A percentile compares a stretch with the other conserved stretches of the same genome.
Conservation (phyloP, 2,888 invertebrate genomes). For the Tipula confusa region DNA sequence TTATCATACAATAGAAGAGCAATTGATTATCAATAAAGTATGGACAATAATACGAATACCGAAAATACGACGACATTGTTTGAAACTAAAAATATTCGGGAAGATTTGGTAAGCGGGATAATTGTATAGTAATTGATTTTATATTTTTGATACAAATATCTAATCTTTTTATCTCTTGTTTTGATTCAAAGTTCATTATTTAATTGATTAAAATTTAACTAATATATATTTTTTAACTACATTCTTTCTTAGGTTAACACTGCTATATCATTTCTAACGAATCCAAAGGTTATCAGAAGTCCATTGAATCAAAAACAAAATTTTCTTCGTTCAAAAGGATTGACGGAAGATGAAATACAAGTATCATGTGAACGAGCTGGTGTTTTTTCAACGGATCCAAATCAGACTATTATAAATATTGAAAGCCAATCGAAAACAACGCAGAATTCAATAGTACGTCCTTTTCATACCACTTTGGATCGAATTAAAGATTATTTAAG, state of each 20-base stretch:
- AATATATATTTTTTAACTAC: not conserved
- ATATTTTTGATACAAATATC: not conserved
- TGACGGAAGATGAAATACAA: conserved; percentile 69
- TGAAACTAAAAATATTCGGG: conserved; percentile 37
- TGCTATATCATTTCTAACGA: conserved; percentile 79
- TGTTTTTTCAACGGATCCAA: conserved; percentile 45
- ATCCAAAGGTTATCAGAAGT: conserved; percentile 75
- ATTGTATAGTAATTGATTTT: not conserved
- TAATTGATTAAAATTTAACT: not conserved
- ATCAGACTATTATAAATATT: conserved; percentile 46
- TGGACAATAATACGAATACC: conserved; percentile 46
- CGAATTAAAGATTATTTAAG: conserved; percentile 65
- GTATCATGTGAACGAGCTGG: conserved; percentile 66
- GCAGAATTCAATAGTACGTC: conserved; percentile 38
- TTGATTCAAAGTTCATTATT: not conserved
- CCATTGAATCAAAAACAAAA: conserved; percentile 72
- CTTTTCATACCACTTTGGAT: conserved; percentile 50
- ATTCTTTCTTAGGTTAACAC: conserved; percentile 62
- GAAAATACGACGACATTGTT: conserved; percentile 42
- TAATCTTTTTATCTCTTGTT: conserved; percentile 29
- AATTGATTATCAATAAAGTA: conserved; percentile 46
- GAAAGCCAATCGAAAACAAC: conserved; percentile 37
- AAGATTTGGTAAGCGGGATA: conserved; percentile 43
- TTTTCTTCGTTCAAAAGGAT: conserved; percentile 72
- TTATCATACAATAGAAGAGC: too few relatives aligned